phyloP scores from a whole-genome alignment of 2,888 invertebrate species.

The Dysmachus trigonus region DNA sequence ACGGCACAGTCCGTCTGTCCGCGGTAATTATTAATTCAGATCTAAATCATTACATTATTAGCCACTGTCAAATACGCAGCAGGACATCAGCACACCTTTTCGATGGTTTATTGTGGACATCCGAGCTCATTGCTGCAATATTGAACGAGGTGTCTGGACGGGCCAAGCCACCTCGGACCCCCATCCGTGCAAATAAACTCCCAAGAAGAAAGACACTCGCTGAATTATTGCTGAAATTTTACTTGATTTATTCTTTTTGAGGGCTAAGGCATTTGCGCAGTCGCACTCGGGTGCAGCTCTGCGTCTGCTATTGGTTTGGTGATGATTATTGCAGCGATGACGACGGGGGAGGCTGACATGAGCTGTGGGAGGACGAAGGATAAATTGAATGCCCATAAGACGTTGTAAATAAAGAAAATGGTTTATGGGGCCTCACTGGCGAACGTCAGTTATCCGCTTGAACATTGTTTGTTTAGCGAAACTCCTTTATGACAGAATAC shows the following conservation, averaged over 20 bases:
- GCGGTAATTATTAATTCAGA: slow-evolving; percentile 54
- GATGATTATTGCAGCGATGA: slow-evolving; percentile 34
- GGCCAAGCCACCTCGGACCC: slow-evolving; percentile 17
- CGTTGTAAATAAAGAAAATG: slow-evolving; percentile 30
- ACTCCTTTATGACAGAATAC: slow-evolving; percentile 30
- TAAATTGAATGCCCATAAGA: slow-evolving; percentile 34
- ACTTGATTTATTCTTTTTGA: slow-evolving; percentile 50
- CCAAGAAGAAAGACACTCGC: slow-evolving; percentile 44
- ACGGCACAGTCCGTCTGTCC: slow-evolving; percentile 50
- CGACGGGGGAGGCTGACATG: slow-evolving; percentile 17
- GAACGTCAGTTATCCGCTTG: slow-evolving; percentile 32
- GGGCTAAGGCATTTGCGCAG: slow-evolving; percentile 27
- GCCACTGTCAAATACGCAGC: slow-evolving; percentile 55
- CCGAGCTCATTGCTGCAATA: slow-evolving; percentile 35
- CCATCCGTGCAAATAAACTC: slow-evolving; percentile 31
- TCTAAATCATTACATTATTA: slow-evolving; percentile 55
- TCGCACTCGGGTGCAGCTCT: not conserved
- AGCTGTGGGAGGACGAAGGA: slow-evolving; percentile 28
- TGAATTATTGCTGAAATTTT: slow-evolving; percentile 52
- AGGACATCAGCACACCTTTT: slow-evolving; percentile 52
- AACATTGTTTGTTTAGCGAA: slow-evolving; percentile 36
- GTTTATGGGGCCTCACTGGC: slow-evolving; percentile 30
- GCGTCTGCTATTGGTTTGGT: not conserved
- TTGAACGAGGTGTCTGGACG: slow-evolving; percentile 31
- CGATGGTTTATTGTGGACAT: slow-evolving; percentile 51